Percentiles rank a stretch among this genome's conserved stretches.
Evolutionary conservation across 2,797 vertebrate genomes (phyloP).

Genomic region (Tokudaia muenninki): DNA sequence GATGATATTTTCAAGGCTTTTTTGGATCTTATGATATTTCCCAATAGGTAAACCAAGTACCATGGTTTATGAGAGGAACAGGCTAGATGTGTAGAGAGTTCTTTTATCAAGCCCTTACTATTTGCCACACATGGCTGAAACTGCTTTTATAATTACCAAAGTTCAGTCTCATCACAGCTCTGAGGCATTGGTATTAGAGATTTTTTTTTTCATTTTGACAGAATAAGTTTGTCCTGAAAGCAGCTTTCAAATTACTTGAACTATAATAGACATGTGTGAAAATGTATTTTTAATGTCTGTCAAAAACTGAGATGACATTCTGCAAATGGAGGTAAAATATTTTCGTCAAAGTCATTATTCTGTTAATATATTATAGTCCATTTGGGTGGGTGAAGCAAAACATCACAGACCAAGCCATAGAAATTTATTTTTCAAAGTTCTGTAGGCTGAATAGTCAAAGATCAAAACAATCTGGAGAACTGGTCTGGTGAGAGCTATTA

Average conservation of each 20-base stretch:
- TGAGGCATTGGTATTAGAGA: not conserved
- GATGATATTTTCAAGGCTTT: slow-evolving; percentile 14
- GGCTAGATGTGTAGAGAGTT: not conserved
- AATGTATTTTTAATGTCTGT: slow-evolving; percentile 43
- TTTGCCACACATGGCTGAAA: not conserved
- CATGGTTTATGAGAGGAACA: not conserved
- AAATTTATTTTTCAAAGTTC: not conserved
- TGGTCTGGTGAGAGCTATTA: not conserved
- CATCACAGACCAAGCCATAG: not conserved
- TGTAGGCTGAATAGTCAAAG: not conserved
- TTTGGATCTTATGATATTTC: not conserved
- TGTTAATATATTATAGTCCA: not conserved
- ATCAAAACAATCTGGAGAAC: not conserved
- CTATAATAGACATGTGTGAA: not conserved
- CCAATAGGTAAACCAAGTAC: not conserved
- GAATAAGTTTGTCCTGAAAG: not conserved
- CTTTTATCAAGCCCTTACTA: not conserved
- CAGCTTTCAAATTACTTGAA: slow-evolving; percentile 35
- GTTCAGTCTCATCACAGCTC: slow-evolving; percentile 29
- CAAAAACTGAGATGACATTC: not conserved
- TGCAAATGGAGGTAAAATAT: slow-evolving; percentile 22
- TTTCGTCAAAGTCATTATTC: slow-evolving; percentile 9
- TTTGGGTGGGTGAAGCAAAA: not conserved
- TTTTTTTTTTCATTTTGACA: slow-evolving; percentile 42
- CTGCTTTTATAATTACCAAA: not conserved